Base-by-base conservation (phyloP, 2,888 invertebrate species). In the Exocentrus adspersus region DNA sequence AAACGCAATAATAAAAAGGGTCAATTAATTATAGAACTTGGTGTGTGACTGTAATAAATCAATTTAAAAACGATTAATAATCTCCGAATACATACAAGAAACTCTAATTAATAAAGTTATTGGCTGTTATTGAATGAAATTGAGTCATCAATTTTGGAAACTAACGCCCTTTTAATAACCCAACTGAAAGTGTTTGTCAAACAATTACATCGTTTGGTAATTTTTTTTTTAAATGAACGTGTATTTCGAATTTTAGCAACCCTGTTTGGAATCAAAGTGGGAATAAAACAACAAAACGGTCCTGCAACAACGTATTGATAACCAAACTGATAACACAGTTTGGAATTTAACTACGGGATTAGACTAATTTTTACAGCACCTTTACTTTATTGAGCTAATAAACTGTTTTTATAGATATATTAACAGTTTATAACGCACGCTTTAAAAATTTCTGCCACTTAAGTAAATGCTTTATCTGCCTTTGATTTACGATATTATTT, bases 1-100 rank as follows among this genome's bases (percentile, higher is more conserved):
- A 68, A 69, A 68, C 66, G 67, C 65, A 67, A 68, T 64, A 70
- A 65, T 70, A n/a, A n/a, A n/a, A n/a, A 70, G 70, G 73, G 68
- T 67, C 72, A 72, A 74, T 74, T 75, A 75, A 76, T 75, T 70
- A 68, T 67, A 62, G 70, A 67, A 64, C 56, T 68, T 67, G 66
- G 65, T 64, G 66, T 71, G 70, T 61, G 68, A 67, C 62, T 62
- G 75, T 70, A 74, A 78, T 81, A 81, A 80, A 81, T 81, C 79
- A 80, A 81, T 80, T 80, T 80, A 78, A 78, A 77, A 78, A 70
- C 79, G 75, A 81, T 81, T 80, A 81, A 79, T 80, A 79, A 79
- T 78, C 74, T 72, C n/a, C 74, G 73, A 74, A 72, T 70, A 78
- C 77, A 78, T 73, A 78, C 71, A 69, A 76, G 74, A 73, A 77